Conservation (phyloP, 2,797 vertebrate species). For the Cynopterus sphinx region DNA sequence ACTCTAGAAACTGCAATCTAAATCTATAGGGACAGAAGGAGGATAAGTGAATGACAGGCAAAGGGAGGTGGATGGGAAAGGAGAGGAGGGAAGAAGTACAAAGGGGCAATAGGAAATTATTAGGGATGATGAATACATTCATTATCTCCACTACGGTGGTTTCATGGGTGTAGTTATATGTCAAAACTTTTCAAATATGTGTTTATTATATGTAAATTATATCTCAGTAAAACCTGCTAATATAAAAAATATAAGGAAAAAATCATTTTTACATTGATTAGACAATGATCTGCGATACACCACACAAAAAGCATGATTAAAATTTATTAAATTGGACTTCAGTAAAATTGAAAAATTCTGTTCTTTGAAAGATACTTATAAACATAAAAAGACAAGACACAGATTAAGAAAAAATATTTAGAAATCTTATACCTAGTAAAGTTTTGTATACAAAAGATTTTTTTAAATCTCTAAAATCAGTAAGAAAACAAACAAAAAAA, state of each 20-base stretch:
- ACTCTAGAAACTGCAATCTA: not conserved
- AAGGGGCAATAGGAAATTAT: not conserved
- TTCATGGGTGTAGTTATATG: not conserved
- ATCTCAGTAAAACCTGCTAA: not conserved
- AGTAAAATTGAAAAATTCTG: slow-evolving; percentile 14
- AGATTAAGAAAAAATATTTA: not conserved
- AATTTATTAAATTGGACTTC: not conserved
- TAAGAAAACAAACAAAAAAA: not conserved
- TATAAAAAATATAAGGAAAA: not conserved
- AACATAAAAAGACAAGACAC: not conserved
- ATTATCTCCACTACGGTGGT: not conserved
- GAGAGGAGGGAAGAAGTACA: not conserved
- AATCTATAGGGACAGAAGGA: not conserved
- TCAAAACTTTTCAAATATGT: slow-evolving; percentile 19
- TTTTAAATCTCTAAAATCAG: not conserved
- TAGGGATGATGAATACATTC: not conserved
- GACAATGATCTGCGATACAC: not conserved
- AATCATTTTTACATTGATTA: not conserved
- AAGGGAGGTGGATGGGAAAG: not conserved
- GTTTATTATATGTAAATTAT: not conserved
- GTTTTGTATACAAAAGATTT: not conserved
- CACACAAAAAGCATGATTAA: not conserved
- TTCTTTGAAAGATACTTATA: not conserved
- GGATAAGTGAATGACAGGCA: not conserved
- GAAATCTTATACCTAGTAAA: not conserved